A percentile compares a stretch with the other conserved stretches of the same genome.
Conservation (phyloP, 2,888 invertebrate genomes). For the Lepidochrysops patricia region DNA sequence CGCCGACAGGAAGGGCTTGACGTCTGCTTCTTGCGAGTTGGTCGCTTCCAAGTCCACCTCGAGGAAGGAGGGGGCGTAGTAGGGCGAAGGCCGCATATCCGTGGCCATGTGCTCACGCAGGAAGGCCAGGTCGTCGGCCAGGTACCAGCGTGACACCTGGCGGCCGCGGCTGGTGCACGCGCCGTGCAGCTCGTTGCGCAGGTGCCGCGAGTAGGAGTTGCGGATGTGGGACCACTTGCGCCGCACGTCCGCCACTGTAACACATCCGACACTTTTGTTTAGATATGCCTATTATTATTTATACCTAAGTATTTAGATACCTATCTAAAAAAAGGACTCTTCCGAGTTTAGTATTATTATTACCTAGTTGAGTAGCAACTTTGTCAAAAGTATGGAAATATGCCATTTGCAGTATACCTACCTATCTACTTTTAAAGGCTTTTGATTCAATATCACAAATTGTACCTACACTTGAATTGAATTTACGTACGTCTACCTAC, state of each 20-base stretch:
- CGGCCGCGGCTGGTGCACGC: constrained; percentile 62
- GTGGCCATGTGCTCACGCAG: constrained; percentile 66
- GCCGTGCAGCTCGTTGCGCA: constrained; percentile 64
- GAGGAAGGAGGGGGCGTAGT: constrained; percentile 36
- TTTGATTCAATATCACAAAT: too few relatives aligned
- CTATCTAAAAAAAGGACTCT: too few relatives aligned
- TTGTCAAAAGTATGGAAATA: too few relatives aligned
- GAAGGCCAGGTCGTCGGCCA: constrained; percentile 63
- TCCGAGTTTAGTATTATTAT: too few relatives aligned
- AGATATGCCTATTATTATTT: too few relatives aligned
- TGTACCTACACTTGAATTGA: too few relatives aligned
- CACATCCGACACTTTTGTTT: too few relatives aligned
- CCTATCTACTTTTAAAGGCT: too few relatives aligned
- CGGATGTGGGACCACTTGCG: constrained; percentile 68
- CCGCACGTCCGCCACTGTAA: constrained; percentile 56
- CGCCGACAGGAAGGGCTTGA: constrained; percentile 33
- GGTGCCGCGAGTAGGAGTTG: constrained; percentile 67
- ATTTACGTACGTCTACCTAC: too few relatives aligned
- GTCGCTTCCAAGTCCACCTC: constrained; percentile 30
- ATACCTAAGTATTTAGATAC: too few relatives aligned
- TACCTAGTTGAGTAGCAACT: too few relatives aligned
- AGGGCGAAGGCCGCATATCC: constrained; percentile 47
- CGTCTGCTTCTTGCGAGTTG: constrained; percentile 26
- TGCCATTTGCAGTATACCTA: too few relatives aligned
- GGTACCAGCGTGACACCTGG: constrained; percentile 60